Conservation (phyloP, 1,140 invertebrate species). For the Mamestra configurata region DNA sequence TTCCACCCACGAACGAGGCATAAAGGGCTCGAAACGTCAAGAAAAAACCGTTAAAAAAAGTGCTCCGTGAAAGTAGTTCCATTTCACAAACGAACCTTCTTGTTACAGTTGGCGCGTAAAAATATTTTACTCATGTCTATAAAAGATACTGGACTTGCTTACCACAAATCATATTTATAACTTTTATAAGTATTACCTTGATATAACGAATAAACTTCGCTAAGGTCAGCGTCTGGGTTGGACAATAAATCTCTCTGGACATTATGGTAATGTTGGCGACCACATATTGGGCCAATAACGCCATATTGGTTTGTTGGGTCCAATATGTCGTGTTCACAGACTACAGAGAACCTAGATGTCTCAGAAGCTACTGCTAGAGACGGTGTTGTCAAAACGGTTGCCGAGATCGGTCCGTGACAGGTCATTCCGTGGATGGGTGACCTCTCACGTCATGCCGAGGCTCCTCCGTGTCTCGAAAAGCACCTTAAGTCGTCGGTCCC, state of each 20-base stretch:
- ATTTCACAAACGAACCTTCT: slow-evolving; percentile 16
- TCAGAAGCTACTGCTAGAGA: too few relatives aligned
- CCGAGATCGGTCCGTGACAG: too few relatives aligned
- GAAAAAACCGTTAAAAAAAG: background rate
- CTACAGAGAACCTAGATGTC: too few relatives aligned
- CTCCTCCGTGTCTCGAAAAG: too few relatives aligned
- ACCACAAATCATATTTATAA: slow-evolving; percentile 40
- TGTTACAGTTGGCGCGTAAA: background rate
- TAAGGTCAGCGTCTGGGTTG: slow-evolving; percentile 15
- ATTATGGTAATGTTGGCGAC: slow-evolving; percentile 32
- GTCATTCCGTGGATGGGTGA: too few relatives aligned
- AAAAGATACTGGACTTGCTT: slow-evolving; percentile 23
- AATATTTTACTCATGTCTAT: slow-evolving; percentile 2
- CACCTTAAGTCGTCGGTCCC: too few relatives aligned
- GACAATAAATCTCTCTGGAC: slow-evolving; percentile 23
- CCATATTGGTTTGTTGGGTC: slow-evolving; percentile 9
- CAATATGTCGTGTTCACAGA: background rate
- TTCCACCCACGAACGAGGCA: background rate
- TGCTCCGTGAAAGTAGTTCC: background rate
- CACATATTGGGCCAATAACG: slow-evolving; percentile 17
- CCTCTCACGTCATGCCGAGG: too few relatives aligned
- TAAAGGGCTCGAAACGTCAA: background rate
- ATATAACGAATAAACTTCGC: slow-evolving; percentile 22
- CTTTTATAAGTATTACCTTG: slow-evolving; percentile 33
- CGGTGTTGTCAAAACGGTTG: too few relatives aligned